phyloP scores from a whole-genome alignment of 2,888 invertebrate species.

The Chaetogeoica ovagalla region DNA sequence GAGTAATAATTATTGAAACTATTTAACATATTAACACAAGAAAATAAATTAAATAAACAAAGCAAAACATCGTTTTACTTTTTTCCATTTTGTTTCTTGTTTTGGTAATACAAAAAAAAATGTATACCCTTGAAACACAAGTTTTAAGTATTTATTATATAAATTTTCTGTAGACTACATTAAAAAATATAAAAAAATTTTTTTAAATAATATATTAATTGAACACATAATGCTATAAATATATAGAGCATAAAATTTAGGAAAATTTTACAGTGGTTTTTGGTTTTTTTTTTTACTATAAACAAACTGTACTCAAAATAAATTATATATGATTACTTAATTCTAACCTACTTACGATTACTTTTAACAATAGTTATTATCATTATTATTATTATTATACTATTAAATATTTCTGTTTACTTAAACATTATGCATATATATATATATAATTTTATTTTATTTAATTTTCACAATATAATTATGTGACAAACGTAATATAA shows the following conservation, averaged over 20 bases:
- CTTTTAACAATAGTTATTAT: conserved; percentile 20
- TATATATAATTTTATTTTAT: conserved; percentile 11
- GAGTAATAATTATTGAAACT: neutral
- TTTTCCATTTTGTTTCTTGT: conserved; percentile 19
- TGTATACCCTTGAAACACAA: conserved; percentile 34
- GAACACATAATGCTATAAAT: conserved; percentile 6
- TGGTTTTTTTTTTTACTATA: conserved; percentile 1
- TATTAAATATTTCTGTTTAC: conserved; percentile 10
- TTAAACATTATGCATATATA: conserved; percentile 9
- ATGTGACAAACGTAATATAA: conserved; percentile 39
- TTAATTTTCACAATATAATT: conserved; percentile 35
- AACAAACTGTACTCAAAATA: conserved; percentile 8
- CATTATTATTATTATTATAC: conserved; percentile 1
- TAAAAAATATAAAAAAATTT: conserved; percentile 22
- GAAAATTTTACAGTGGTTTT: neutral
- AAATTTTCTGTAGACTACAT: neutral
- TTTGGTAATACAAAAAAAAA: conserved; percentile 38
- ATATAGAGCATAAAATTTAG: neutral
- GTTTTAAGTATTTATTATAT: conserved; percentile 18
- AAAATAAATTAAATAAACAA: neutral
- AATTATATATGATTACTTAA: conserved; percentile 20
- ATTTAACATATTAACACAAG: neutral
- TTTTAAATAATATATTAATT: conserved; percentile 19
- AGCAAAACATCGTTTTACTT: conserved; percentile 26
- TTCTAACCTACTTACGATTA: conserved; percentile 4